A percentile compares a stretch with the other conserved stretches of the same genome.
Conservation (phyloP, 2,113 vertebrate genomes). For the Coptodon bakossiorum region DNA sequence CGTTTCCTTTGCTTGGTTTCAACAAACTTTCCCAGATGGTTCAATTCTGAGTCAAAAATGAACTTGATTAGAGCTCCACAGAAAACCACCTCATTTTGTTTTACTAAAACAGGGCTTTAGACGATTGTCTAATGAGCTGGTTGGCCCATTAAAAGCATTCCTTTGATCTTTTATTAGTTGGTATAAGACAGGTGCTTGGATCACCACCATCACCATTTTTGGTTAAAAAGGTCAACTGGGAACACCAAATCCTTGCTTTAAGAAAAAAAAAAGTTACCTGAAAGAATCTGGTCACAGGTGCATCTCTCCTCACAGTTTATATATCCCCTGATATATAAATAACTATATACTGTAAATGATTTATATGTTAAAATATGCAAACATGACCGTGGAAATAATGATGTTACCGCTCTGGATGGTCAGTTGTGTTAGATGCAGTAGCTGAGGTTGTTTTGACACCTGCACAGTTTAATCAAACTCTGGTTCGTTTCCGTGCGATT, state of each 20-base stretch:
- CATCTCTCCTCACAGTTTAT: not conserved
- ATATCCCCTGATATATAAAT: not conserved
- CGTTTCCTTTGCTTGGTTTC: conserved; percentile 42
- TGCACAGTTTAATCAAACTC: not conserved
- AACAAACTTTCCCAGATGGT: conserved; percentile 60
- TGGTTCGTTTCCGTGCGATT: not conserved
- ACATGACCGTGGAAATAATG: not conserved
- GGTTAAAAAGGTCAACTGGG: not conserved
- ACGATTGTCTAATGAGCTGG: not conserved
- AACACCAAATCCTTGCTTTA: not conserved
- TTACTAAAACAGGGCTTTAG: not conserved
- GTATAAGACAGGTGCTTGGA: not conserved
- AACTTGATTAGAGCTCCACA: not conserved
- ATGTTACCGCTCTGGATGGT: not conserved
- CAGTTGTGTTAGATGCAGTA: not conserved
- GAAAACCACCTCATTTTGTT: not conserved
- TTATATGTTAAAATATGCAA: not conserved
- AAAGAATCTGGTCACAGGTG: not conserved
- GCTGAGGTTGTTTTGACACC: not conserved
- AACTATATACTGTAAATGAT: not conserved
- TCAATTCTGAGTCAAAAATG: not conserved
- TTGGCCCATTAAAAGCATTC: not conserved
- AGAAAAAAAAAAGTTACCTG: not conserved
- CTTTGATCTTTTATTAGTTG: not conserved
- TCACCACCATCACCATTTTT: not conserved